Evolutionary conservation across 1,140 invertebrate genomes (phyloP).

Genomic region (Drosophila orosa): DNA sequence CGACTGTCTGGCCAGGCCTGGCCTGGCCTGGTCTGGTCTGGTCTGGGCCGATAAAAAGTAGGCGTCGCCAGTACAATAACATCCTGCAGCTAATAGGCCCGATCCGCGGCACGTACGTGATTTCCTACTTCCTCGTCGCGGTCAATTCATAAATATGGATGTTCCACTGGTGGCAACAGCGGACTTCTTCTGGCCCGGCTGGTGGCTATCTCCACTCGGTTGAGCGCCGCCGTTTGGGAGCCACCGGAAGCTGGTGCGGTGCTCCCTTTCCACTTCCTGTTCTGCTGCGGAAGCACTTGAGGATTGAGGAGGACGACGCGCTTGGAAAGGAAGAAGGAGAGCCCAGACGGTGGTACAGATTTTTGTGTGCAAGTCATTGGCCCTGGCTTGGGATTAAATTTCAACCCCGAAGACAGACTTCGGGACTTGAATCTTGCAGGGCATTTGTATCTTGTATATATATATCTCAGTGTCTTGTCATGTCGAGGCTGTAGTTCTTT

Average conservation of each 20-base stretch:
- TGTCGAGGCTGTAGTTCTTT: constrained; percentile 32
- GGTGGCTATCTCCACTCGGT: constrained; percentile 1
- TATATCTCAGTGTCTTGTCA: constrained; percentile 46
- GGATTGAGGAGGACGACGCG: constrained; percentile 19
- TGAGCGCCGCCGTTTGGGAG: constrained; percentile 48
- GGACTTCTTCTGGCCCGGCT: constrained; percentile 16
- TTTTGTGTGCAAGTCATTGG: constrained; percentile 56
- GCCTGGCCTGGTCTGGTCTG: constrained; percentile 18
- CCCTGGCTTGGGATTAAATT: constrained; percentile 65
- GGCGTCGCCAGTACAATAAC: constrained; percentile 65
- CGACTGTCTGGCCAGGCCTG: constrained; percentile 55
- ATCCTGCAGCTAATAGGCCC: constrained; percentile 78
- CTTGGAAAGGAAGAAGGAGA: constrained; percentile 11
- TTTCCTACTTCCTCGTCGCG: constrained; percentile 79
- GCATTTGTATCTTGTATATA: constrained; percentile 38
- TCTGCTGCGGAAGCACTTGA: constrained; percentile 70
- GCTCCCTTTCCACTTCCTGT: constrained; percentile 54
- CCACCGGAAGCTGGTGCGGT: constrained; percentile 62
- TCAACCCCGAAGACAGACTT: constrained; percentile 60
- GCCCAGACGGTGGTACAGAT: constrained; percentile 37
- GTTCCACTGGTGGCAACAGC: constrained; percentile 17
- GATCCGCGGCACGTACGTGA: constrained; percentile 70
- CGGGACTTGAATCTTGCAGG: constrained; percentile 32
- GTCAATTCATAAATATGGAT: constrained; percentile 78
- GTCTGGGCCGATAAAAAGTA: constrained; percentile 75